A percentile compares a stretch with the other conserved stretches of the same genome.
Conservation (phyloP, 2,797 vertebrate genomes). For the Graptemys geographica region DNA sequence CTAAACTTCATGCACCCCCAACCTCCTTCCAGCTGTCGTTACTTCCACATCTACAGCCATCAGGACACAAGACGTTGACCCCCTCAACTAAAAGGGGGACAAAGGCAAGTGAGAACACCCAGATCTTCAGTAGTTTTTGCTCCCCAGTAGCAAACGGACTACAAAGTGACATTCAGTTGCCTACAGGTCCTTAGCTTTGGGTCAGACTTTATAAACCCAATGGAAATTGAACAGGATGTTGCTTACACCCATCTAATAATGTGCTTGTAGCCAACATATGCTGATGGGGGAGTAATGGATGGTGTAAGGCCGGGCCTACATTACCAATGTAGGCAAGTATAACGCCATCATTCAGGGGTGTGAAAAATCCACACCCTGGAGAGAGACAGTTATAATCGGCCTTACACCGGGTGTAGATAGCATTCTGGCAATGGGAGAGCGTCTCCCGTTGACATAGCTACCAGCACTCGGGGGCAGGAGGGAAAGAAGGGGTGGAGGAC, state of each 20-base stretch:
- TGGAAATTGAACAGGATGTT: background rate
- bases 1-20: background rate
- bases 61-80: background rate
- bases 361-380: background rate
- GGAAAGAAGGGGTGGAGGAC: background rate
- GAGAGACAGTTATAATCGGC: fast-evolving
- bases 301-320: background rate
- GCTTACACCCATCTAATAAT: background rate
- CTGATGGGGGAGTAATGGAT: background rate
- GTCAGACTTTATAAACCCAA: background rate
- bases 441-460: background rate
- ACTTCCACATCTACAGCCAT: no score
- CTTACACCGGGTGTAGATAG: background rate
- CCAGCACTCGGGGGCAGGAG: no score
- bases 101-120: background rate
- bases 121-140: background rate
- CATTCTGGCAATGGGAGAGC: fast-evolving
- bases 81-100: background rate
- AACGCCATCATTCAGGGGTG: no score
- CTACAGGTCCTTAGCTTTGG: background rate
- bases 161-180: background rate
- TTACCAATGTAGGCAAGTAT: background rate
- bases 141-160: background rate
- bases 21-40: background rate
- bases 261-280: background rate